These are phyloP conservation scores for Dufourea novaeangliae DNA, from an alignment of 1,140 invertebrate species.

Conservation along the genomic window DNA sequence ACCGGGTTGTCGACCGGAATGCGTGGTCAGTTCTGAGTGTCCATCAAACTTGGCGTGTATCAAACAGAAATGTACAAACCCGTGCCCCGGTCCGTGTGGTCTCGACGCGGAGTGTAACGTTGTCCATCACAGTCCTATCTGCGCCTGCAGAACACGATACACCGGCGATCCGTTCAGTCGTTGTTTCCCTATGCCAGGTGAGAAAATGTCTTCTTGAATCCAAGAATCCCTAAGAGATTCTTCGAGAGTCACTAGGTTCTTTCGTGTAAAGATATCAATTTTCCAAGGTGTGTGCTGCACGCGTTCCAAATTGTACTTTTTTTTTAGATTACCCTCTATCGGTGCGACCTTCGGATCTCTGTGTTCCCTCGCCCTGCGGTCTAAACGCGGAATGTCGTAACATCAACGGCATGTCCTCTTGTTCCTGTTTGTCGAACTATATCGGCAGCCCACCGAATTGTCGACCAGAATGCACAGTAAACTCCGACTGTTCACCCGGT, in stretches of 20 bases:
- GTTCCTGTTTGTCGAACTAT: conserved; percentile 84
- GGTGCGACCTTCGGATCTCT: conserved; percentile 81
- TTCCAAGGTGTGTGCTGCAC: too few relatives aligned
- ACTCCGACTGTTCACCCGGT: conserved; percentile 81
- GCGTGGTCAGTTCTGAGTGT: conserved; percentile 79
- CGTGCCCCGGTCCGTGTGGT: conserved; percentile 86
- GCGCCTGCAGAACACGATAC: conserved; percentile 84
- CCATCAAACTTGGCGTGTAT: conserved; percentile 76
- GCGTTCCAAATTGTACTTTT: background rate
- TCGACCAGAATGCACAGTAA: conserved; percentile 85
- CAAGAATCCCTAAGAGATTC: background rate
- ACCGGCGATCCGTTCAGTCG: conserved; percentile 86
- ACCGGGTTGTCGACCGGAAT: conserved; percentile 81
- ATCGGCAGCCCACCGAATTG: conserved; percentile 86
- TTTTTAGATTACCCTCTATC: background rate
- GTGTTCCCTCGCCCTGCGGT: conserved; percentile 89
- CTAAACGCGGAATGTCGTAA: conserved; percentile 85
- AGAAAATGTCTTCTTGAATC: background rate
- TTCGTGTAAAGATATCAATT: too few relatives aligned
- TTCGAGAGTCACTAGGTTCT: background rate
- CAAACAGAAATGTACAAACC: conserved; percentile 81
- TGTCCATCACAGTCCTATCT: conserved; percentile 83
- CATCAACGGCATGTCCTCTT: conserved; percentile 83
- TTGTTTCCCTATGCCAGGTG: conserved; percentile 82
- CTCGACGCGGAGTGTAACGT: conserved; percentile 86